phyloP scores from a whole-genome alignment of 2,113 vertebrate genomes.

The Pseudopodoces humilis region DNA sequence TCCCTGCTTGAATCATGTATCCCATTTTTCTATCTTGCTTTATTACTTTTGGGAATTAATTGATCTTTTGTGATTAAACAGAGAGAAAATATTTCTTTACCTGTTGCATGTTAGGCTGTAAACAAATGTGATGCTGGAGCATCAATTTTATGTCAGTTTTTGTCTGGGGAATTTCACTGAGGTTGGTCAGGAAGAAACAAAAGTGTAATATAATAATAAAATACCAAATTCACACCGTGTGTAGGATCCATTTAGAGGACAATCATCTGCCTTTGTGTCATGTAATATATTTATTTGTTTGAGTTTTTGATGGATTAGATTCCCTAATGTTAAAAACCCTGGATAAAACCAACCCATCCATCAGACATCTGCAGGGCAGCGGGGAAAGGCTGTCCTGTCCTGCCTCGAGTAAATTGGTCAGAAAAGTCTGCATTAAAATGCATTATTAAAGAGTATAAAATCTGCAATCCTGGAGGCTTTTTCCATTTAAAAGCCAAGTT shows the following conservation, averaged over 20 bases:
- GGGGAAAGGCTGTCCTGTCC: background rate
- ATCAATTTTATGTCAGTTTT: background rate
- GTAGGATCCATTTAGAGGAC: background rate
- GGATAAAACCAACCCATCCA: background rate
- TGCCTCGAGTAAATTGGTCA: background rate
- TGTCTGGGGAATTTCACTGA: background rate
- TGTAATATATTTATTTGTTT: background rate
- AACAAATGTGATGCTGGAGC: background rate
- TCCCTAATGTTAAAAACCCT: background rate
- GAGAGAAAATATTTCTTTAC: background rate
- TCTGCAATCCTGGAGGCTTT: background rate
- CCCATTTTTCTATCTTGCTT: background rate
- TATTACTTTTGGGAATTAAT: background rate
- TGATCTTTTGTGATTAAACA: background rate
- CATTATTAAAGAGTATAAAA: background rate
- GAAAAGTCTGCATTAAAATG: background rate
- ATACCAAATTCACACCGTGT: background rate
- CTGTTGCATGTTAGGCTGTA: accelerated
- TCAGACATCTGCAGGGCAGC: background rate
- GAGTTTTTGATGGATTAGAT: background rate
- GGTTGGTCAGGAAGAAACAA: background rate
- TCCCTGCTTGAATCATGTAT: background rate
- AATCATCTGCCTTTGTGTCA: background rate
- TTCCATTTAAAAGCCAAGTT: background rate
- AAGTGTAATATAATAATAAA: background rate